These are phyloP conservation scores for Myopa testacea DNA, from an alignment of 2,888 invertebrate genomes.

Conservation along the genomic window DNA sequence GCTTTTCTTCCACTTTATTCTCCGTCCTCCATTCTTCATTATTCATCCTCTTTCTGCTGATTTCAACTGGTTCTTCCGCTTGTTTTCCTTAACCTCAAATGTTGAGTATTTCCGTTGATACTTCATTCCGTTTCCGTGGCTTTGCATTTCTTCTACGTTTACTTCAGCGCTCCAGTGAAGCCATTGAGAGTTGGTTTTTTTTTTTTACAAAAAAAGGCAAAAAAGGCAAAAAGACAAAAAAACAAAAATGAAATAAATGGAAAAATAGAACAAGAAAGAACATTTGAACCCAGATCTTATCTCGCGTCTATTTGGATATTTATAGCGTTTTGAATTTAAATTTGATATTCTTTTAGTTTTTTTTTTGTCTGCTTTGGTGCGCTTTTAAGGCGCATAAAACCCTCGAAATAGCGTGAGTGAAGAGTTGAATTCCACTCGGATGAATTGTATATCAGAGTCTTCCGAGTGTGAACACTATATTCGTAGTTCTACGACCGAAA, in stretches of 20 bases:
- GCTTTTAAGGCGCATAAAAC: neutral
- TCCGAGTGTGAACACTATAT: neutral
- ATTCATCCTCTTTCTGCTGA: neutral
- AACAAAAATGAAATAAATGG: neutral
- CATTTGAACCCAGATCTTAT: conserved; percentile 14
- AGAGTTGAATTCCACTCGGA: neutral
- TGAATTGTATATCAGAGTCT: neutral
- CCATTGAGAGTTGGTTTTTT: conserved; percentile 16
- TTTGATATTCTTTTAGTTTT: neutral
- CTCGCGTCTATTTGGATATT: conserved; percentile 21
- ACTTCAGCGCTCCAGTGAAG: neutral
- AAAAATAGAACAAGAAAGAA: conserved; percentile 4
- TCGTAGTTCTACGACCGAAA: neutral
- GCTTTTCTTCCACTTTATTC: neutral
- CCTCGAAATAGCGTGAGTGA: neutral
- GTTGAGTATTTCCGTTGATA: conserved; percentile 33
- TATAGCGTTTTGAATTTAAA: conserved; percentile 18
- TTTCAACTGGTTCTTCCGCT: conserved; percentile 24
- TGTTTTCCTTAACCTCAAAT: conserved; percentile 32
- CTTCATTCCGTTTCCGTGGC: conserved; percentile 34
- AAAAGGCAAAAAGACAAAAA: neutral
- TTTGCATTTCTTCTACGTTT: conserved; percentile 12
- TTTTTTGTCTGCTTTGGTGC: neutral
- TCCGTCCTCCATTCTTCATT: neutral
- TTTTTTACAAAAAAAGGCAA: neutral